Evolutionary conservation across 2,797 vertebrate genomes (phyloP), one percentile per base, ranked within the genome.

Genomic region (Tiaroga cobitis): DNA sequence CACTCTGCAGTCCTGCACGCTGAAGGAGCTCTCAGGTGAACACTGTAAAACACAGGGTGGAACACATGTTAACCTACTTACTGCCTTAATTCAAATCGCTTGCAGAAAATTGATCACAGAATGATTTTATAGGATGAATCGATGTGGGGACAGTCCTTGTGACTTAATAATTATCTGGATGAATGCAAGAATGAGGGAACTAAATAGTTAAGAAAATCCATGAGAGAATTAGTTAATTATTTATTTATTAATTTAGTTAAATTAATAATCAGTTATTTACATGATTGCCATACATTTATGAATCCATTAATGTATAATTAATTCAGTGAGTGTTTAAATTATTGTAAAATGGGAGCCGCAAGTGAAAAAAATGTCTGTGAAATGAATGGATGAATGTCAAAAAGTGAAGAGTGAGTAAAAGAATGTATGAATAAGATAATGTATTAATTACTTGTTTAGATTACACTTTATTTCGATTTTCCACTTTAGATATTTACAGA

Each of bases 11-110:
- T 77, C 49, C 80, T 43, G 41, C 75, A 56, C 19, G 10, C 76
- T 76, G 41, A 72, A 54, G 24, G 67, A 78, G 51, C 18, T 84
- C 74, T 84, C 73, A 19, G 82, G 32, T 43, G 74, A 54, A 32
- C 3, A 8, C 46, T 69, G 46, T 77, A 24, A 77, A 34, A 84
- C 24, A 24, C 32, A 11, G 61, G 61, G 32, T 39, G 61, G 46
- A 84, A 69, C 46, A 77, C 63, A 84, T 76, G 74, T 26, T 68
- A 39, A 46, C 13, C 43, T 46, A 15, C 59, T 41, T 68, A 21
- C 32, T 67, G 46, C 46, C 41, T 68, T 54, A 10, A 67, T 77
- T 41, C 13, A 34, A 77, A 56, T 77, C 63, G 11, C 59, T 26
- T 32, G 24, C 41, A 51, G 10, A 83, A 54, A 68, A 56, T 83